Percentiles rank a stretch among this genome's conserved stretches.
Evolutionary conservation across 1,140 invertebrate genomes (phyloP).

Genomic region (Brachionus sp.): DNA sequence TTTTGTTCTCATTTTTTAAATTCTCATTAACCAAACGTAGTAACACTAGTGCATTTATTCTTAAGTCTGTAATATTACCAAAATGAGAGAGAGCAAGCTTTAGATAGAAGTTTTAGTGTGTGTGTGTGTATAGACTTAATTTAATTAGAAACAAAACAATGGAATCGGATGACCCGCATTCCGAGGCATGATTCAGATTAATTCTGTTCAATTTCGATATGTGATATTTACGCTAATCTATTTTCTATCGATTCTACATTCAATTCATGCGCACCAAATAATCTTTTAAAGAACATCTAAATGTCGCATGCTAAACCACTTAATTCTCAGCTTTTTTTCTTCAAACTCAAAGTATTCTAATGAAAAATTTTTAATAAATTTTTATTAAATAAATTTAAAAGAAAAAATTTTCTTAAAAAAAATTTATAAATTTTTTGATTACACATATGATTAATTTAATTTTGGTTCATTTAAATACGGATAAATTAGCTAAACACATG

Average conservation of each 20-base stretch:
- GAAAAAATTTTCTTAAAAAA: no score
- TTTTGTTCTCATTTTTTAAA: not conserved
- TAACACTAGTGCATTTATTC: not conserved
- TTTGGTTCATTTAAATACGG: no score
- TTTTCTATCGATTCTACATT: slow-evolving; percentile 11
- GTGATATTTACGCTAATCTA: slow-evolving; percentile 27
- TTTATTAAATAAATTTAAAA: no score
- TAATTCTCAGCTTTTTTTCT: not conserved
- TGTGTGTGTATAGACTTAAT: not conserved
- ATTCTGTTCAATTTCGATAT: not conserved
- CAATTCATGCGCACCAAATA: slow-evolving; percentile 32
- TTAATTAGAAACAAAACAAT: slow-evolving; percentile 17
- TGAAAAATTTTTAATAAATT: no score
- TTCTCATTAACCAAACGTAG: not conserved
- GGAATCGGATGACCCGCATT: slow-evolving; percentile 11
- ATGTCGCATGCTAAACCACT: not conserved
- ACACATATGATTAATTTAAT: no score
- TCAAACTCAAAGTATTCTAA: no score
- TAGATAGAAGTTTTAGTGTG: not conserved
- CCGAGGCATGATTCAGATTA: not conserved
- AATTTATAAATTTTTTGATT: no score
- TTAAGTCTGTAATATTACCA: slow-evolving; percentile 2
- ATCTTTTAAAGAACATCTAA: not conserved
- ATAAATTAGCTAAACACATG: no score
- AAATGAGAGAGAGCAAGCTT: not conserved